A percentile compares a stretch with the other conserved stretches of the same genome.
Conservation (phyloP, 2,797 vertebrate species). For the Danio kyathit region DNA sequence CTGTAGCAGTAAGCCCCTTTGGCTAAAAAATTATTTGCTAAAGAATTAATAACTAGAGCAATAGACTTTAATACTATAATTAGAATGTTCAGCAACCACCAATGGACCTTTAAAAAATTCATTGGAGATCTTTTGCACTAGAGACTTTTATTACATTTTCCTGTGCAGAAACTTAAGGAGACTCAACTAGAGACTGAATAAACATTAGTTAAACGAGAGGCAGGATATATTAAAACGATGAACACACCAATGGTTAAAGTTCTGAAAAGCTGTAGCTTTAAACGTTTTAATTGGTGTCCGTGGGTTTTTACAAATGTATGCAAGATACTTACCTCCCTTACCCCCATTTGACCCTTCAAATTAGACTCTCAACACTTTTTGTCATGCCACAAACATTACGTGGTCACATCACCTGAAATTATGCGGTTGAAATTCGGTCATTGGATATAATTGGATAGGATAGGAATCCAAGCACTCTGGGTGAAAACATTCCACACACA, state of each 20-base stretch:
- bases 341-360: not conserved
- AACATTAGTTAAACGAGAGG: slow-evolving; percentile 67
- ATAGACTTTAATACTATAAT: not conserved
- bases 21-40: not conserved
- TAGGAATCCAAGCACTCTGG: no score
- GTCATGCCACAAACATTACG: no score
- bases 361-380: not conserved
- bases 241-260: slow-evolving; percentile 5
- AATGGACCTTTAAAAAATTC: slow-evolving; percentile 1
- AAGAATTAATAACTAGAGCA: slow-evolving; percentile 11
- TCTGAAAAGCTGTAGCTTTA: not conserved
- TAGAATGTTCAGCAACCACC: slow-evolving; percentile 20
- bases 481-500: no score
- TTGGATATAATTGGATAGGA: no score
- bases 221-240: slow-evolving; percentile 45
- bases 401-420: no score
- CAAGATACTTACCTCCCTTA: not conserved
- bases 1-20: not conserved
- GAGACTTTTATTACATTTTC: slow-evolving; percentile 70
- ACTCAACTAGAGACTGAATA: slow-evolving; percentile 54
- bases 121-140: slow-evolving; percentile 54
- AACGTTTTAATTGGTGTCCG: not conserved
- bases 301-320: not conserved
- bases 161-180: slow-evolving; percentile 68
- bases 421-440: no score